Conservation (phyloP, 1,140 invertebrate genomes). For the Neodiprion lecontei region DNA sequence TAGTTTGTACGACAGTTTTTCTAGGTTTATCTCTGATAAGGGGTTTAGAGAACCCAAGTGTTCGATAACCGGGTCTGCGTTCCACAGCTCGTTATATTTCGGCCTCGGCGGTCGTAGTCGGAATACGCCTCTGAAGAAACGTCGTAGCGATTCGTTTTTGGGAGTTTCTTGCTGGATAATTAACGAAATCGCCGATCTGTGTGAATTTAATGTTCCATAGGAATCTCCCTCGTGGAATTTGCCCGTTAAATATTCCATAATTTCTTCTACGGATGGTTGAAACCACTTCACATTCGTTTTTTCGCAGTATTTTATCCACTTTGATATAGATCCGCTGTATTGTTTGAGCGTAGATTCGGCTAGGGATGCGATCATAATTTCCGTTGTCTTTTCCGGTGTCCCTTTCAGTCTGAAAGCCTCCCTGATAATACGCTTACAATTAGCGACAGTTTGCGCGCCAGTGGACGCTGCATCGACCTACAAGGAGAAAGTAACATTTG, state of each 20-base stretch:
- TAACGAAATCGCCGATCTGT: conserved; percentile 16
- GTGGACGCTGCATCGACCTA: conserved; percentile 14
- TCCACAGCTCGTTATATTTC: too few species aligned
- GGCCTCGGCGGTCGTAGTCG: conserved; percentile 13
- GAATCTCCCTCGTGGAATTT: conserved; percentile 7
- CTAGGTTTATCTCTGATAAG: too few species aligned
- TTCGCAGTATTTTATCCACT: conserved; percentile 2
- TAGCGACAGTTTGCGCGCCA: background rate
- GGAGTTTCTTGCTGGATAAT: background rate
- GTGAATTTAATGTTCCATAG: conserved; percentile 14
- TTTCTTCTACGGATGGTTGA: background rate
- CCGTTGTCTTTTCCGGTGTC: background rate
- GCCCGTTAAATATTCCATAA: conserved; percentile 3
- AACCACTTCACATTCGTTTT: background rate
- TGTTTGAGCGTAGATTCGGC: conserved; percentile 4
- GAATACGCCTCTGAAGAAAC: conserved; percentile 15
- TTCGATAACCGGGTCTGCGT: too few species aligned
- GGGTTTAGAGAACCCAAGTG: too few species aligned
- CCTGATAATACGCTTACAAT: conserved; percentile 9
- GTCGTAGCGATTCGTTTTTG: background rate
- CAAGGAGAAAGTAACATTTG: conserved; percentile 18
- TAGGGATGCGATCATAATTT: background rate
- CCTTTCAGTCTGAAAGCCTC: background rate
- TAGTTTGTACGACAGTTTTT: too few species aligned
- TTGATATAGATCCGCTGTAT: background rate